Conservation (phyloP, 2,888 invertebrate species). For the Macropis europaea region DNA sequence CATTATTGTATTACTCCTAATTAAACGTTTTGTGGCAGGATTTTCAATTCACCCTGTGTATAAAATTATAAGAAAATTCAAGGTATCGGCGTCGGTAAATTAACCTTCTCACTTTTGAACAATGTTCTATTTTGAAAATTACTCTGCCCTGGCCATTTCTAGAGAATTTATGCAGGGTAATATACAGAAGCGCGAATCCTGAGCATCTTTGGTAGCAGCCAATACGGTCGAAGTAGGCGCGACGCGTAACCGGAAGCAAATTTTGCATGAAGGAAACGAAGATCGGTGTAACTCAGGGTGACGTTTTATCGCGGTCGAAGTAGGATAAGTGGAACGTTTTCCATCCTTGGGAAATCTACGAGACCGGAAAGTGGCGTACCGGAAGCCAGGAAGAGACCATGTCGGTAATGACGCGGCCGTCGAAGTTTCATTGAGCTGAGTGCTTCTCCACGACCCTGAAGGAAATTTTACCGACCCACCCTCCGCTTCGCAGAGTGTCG, state of each 20-base stretch:
- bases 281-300: slow-evolving; percentile 11
- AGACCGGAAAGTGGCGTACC: slow-evolving; percentile 27
- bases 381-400: slow-evolving; percentile 2
- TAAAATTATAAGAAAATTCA: too few species aligned
- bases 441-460: slow-evolving; percentile 25
- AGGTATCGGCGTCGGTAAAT: too few species aligned
- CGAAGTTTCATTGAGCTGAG: slow-evolving; percentile 59
- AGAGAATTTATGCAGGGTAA: too few species aligned
- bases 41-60: too few species aligned
- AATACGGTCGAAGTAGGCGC: too few species aligned
- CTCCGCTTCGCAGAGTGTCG: not conserved
- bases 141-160: too few species aligned
- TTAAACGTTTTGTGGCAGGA: too few species aligned
- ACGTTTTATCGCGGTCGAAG: slow-evolving; percentile 36
- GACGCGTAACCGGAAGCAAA: not conserved
- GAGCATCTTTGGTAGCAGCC: too few species aligned
- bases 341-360: slow-evolving; percentile 16
- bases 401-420: slow-evolving; percentile 46
- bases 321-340: slow-evolving; percentile 20
- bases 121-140: too few species aligned
- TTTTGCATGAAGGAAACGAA: not conserved
- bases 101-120: too few species aligned
- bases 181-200: too few species aligned
- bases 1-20: too few species aligned
- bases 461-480: slow-evolving; percentile 31